Base-by-base conservation (phyloP, 2,113 vertebrate genomes). In the Anthoscopus minutus region DNA sequence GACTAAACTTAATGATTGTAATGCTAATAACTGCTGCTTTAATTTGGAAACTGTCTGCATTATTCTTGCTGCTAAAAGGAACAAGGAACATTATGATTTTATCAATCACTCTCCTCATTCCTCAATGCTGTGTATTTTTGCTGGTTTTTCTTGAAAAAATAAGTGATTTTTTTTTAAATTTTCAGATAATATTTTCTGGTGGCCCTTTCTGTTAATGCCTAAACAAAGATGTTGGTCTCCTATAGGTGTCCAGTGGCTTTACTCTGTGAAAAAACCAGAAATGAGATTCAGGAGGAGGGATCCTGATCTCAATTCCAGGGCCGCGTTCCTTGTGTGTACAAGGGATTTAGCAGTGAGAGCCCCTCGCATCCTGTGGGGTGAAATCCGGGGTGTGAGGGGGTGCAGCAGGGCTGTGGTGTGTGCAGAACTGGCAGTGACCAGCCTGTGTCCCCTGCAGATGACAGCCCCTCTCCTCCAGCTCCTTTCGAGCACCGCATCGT, bases 401-500 rank as follows among this genome's bases (percentile, higher is more conserved):
- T 14, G 58, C 5, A 9, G 2, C 1, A 18, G 73, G 13, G 19
- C 64, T 28, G 44, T 5, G 27, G 1, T 45, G 50, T 23, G 47
- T 70, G 50, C 58, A 71, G 64, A 2, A 44, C 4, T 23, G 71
- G 9, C 21, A 9, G 1, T 77, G 47, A 92, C 38, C 64, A 62
- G 28, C 23, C 56, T 87, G 30, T 94, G 35, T 86, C 70, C 72
- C 21, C 25, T 94, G 53, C 78, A 99, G 98, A 99, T 78, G 99
- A 99, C 95, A 98, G 98, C 33, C 98, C 98, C 22, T 97, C 99
- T n/a, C 97, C 98, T 7, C 98, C 98, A 0, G 98, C 99, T 17
- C 98, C 99, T 1, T 99, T 99, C 5, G 97, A 98, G 45, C 99
- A 99, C 76, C 98, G 98, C 67, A 86, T 99, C 13, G 99, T 99